Conservation (phyloP, 2,113 vertebrate genomes). For the Clupea harengus region DNA sequence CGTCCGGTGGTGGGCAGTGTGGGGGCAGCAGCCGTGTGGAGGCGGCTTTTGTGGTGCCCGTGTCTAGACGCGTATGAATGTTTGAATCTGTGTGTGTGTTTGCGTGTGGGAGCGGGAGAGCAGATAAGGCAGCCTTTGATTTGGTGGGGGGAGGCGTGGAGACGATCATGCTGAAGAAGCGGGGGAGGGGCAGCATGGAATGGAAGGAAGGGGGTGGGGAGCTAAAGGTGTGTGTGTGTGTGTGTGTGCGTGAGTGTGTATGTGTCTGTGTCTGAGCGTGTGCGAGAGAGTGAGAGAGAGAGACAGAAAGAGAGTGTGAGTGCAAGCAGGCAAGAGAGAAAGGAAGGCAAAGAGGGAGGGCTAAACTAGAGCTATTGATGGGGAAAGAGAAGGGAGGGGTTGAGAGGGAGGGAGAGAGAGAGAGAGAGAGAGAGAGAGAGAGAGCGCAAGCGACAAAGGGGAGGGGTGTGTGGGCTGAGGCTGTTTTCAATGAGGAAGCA, state of each 20-base stretch:
- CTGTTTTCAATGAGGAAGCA: constrained; percentile 76
- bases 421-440: constrained; percentile 25
- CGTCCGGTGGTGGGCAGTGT: neutral
- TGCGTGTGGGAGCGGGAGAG: constrained; percentile 32
- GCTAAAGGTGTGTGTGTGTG: constrained; percentile 35
- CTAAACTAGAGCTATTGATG: constrained; percentile 4
- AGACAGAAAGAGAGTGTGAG: neutral
- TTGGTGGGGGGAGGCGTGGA: constrained; percentile 53
- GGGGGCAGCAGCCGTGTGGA: neutral
- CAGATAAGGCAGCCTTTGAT: constrained; percentile 52
- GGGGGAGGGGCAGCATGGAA: constrained; percentile 64
- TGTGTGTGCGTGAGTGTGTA: constrained; percentile 24
- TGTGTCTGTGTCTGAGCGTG: constrained; percentile 18
- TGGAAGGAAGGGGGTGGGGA: constrained; percentile 48
- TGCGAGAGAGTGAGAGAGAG: neutral
- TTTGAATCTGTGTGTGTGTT: constrained; percentile 24
- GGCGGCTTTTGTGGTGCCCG: constrained; percentile 17
- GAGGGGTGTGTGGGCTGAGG: constrained; percentile 70
- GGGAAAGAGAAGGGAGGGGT: neutral
- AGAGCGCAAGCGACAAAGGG: constrained; percentile 39
- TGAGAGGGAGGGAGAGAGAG: constrained; percentile 25
- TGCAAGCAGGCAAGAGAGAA: neutral
- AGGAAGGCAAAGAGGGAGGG: neutral
- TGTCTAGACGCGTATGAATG: constrained; percentile 44
- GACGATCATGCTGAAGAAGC: constrained; percentile 54